A percentile compares a stretch with the other conserved stretches of the same genome.
phyloP scores from a whole-genome alignment of 2,888 invertebrate species.

The Chaetogeoica ovagalla region DNA sequence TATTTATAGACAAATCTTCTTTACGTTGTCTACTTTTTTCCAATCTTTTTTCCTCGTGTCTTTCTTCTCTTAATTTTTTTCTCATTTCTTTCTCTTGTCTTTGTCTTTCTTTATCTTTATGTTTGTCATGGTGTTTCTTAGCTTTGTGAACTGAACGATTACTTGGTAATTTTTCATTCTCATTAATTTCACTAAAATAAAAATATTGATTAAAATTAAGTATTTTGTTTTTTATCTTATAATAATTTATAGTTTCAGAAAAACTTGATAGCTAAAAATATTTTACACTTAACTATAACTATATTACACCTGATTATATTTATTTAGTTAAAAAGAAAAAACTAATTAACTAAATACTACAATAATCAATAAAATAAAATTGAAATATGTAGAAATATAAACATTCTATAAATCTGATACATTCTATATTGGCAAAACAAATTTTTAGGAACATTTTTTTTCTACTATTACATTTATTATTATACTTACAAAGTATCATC shows the following conservation, averaged over 20 bases:
- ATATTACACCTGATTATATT: too few species aligned
- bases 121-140: conserved; percentile 39
- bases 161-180: conserved; percentile 21
- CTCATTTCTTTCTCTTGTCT: conserved; percentile 29
- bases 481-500: conserved; percentile 41
- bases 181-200: conserved; percentile 41
- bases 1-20: conserved; percentile 20
- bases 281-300: too few species aligned
- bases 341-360: too few species aligned
- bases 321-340: too few species aligned
- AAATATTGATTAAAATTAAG: not conserved
- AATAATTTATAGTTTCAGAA: too few species aligned
- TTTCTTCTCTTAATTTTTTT: conserved; percentile 39
- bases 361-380: too few species aligned
- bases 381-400: too few species aligned
- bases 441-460: not conserved
- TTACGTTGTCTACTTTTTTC: conserved; percentile 45
- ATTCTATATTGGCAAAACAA: too few species aligned
- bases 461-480: not conserved
- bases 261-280: too few species aligned
- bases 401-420: too few species aligned
- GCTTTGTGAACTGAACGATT: conserved; percentile 13
- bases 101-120: conserved; percentile 19
- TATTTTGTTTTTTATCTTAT: too few species aligned
- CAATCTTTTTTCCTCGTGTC: conserved; percentile 40